Conservation (phyloP, 2,797 vertebrate genomes). For the Lutjanus argentimaculatus region DNA sequence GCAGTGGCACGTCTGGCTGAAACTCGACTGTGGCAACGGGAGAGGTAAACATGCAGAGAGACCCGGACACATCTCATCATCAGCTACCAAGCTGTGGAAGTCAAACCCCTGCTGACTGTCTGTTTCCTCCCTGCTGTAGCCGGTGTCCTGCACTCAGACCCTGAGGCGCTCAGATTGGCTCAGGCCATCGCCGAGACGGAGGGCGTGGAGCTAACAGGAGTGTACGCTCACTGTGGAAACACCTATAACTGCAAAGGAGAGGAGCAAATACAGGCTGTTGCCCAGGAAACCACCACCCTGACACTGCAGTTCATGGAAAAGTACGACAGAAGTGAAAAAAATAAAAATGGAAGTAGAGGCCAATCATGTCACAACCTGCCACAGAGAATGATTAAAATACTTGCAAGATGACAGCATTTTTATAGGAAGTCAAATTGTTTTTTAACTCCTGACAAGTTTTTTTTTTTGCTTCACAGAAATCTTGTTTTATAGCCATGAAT, state of each 20-base stretch:
- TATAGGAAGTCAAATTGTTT: background rate
- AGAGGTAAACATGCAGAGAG: slow-evolving; percentile 80
- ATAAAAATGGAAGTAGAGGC: background rate
- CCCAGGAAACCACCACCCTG: slow-evolving; percentile 82
- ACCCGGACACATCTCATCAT: background rate
- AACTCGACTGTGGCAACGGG: slow-evolving; percentile 89
- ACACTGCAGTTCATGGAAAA: slow-evolving; percentile 85
- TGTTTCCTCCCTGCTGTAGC: slow-evolving; percentile 69
- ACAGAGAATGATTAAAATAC: background rate
- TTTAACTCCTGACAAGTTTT: background rate
- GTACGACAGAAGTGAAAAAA: slow-evolving; percentile 71
- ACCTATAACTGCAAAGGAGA: slow-evolving; percentile 85
- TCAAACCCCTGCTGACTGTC: background rate
- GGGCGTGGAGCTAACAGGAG: slow-evolving; percentile 85
- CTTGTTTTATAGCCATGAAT: background rate
- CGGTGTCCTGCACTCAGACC: slow-evolving; percentile 83
- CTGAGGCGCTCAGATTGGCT: slow-evolving; percentile 82
- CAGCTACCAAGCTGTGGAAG: background rate
- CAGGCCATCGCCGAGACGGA: slow-evolving; percentile 71
- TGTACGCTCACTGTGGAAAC: slow-evolving; percentile 92
- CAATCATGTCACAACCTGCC: background rate
- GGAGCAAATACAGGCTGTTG: slow-evolving; percentile 82
- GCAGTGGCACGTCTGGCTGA: slow-evolving; percentile 89
- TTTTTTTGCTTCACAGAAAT: no score
- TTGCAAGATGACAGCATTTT: background rate